Conservation (phyloP, 2,888 invertebrate genomes). For the Ceriagrion tenellum region DNA sequence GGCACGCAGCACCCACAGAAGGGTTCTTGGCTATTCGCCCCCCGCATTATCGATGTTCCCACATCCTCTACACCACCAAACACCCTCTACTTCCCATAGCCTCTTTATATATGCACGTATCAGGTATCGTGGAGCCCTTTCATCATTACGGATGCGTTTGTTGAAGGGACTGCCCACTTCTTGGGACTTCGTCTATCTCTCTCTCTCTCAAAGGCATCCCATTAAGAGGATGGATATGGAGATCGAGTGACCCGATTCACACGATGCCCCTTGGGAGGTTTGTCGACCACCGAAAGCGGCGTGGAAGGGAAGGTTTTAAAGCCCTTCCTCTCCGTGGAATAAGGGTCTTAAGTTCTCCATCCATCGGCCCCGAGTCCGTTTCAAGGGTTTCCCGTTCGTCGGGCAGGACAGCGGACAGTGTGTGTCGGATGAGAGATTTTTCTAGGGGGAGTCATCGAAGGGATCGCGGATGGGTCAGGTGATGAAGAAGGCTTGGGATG, state of each 20-base stretch:
- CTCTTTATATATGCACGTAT: conserved; percentile 28
- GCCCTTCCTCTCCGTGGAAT: neutral
- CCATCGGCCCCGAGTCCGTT: neutral
- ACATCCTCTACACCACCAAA: neutral
- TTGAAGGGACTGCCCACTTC: neutral
- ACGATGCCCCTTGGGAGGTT: conserved; percentile 47
- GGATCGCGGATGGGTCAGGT: neutral
- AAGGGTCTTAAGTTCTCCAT: neutral
- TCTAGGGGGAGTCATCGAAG: neutral
- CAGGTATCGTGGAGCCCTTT: neutral
- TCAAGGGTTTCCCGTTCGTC: neutral
- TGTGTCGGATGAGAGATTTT: conserved; percentile 57
- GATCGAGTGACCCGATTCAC: conserved; percentile 62
- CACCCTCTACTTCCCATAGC: neutral
- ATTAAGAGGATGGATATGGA: conserved; percentile 47
- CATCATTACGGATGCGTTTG: conserved; percentile 22
- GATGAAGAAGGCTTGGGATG: neutral
- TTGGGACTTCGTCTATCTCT: neutral
- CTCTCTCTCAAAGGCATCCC: conserved; percentile 5
- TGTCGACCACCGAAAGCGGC: neutral
- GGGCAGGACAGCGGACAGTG: conserved; percentile 50
- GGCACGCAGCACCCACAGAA: neutral
- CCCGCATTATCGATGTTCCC: neutral
- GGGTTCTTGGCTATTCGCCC: neutral
- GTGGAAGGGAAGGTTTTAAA: conserved; percentile 7